Percentiles rank a stretch among this genome's conserved stretches.
Evolutionary conservation across 2,797 vertebrate species (phyloP).

Genomic region (Megaceryle alcyon): DNA sequence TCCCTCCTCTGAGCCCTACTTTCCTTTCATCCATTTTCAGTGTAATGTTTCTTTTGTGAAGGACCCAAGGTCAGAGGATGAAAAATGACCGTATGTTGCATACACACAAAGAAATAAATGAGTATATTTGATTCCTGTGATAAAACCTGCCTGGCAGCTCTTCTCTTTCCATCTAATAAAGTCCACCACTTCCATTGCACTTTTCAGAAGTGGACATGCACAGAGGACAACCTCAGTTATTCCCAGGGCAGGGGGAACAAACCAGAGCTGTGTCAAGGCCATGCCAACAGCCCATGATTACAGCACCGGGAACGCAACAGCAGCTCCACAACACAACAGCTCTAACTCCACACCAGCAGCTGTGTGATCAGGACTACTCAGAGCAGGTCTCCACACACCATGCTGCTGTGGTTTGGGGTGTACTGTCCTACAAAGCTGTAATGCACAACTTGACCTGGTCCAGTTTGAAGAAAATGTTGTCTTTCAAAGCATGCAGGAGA

Average conservation of each 20-base stretch:
- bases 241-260: background rate
- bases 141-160: background rate
- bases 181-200: background rate
- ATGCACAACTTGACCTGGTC: background rate
- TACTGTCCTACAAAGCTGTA: background rate
- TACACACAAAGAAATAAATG: background rate
- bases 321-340: background rate
- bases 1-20: background rate
- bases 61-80: background rate
- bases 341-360: background rate
- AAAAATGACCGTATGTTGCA: background rate
- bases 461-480: background rate
- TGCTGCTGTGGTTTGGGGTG: accelerated
- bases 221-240: background rate
- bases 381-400: background rate
- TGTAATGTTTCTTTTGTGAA: background rate
- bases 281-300: accelerated
- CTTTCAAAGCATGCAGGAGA: background rate
- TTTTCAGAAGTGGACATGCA: background rate
- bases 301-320: background rate
- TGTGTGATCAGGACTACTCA: accelerated
- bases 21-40: background rate
- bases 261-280: background rate
- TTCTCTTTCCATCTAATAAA: background rate
- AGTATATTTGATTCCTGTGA: background rate